Base-by-base conservation (phyloP, 2,888 invertebrate genomes). In the Azorinus chamasolen region DNA sequence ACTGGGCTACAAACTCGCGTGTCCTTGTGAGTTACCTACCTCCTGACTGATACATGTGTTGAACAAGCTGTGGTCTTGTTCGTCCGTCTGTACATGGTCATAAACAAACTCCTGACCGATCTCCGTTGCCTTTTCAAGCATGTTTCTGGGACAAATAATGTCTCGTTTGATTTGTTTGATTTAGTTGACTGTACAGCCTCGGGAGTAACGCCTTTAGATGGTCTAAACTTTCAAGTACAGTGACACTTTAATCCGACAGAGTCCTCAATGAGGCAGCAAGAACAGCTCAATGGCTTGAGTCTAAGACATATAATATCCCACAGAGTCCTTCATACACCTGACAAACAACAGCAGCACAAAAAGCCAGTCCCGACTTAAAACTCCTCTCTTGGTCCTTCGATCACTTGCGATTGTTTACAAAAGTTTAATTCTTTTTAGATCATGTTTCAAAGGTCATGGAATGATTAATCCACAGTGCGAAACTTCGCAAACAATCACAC, bases 391-490 rank as follows among this genome's bases (percentile, higher is more conserved):
- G 3, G 27, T 54, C 62, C 61, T 27, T 37, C 25, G 61, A 25
- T 41, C 58, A 32, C 51, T 66, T 64, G 55, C 18, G 20, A 62
- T 51, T 68, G 74, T 68, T 65, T 72, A 61, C 72, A 37, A 64
- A 64, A 62, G 24, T 39, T 54, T 59, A 61, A 43, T 51, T 61
- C 59, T 50, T 59, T 46, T 53, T 65, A 39, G 32, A 65, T 72
- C 61, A 41, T 46, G 25, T 72, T 61, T 45, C 48, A 43, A 57
- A 65, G 65, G 72, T 65, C 65, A 53, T 25, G 25, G 51, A 45
- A 41, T 43, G 59, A 46, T 61, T 72, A 65, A 72, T 59, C 54
- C 65, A 32, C 32, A 32, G 32, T 10, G 32, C 32, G 32, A 32
- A 32, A 6, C 32, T 32, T 32, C 32, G 20, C 22, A 50, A 18